Evolutionary conservation across 2,113 vertebrate genomes (phyloP), one percentile per base, ranked within the genome.

Genomic region (Erinaceus europaeus): DNA sequence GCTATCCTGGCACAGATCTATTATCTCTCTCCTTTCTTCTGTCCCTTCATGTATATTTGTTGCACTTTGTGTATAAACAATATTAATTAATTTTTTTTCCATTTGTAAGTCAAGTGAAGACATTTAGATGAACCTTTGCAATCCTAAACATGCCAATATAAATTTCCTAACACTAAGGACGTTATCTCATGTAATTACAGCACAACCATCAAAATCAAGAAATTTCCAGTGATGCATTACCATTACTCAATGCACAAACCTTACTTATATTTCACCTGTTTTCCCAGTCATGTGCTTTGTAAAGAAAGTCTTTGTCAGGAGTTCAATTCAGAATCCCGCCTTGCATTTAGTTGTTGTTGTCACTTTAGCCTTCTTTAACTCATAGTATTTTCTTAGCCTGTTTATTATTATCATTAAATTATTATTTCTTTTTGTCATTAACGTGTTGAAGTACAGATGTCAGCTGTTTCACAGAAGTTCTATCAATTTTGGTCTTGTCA

Each of bases 361-460:
- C 34, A 27, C 59, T 71, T 78, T 83, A 32, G 12, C 71, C 17
- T 85, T 23, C 34, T 88, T 90, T 50, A 61, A 77, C 73, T n/a
- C 88, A 50, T 5, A 83, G 21, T 68, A 36, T 84, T 91, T 84
- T 44, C 36, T 83, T 17, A 9, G 32, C 46, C 20, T 78, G 50
- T 8, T 52, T 57, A 34, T 59, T 48, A 77, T 57, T 73, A 55
- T 72, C 23, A 57, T 68, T 72, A 59, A 15, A 40, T n/a, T n/a
- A n/a, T n/a, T n/a, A n/a, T n/a, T n/a, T n/a, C n/a, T n/a, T n/a
- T n/a, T n/a, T 13, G 40, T 68, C 10, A n/a, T 59, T 89, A 59
- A 71, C 68, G 86, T 86, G 91, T 88, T 53, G 42, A 80, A 89
- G 9, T 55, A 25, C 38, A 84, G 65, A 76, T 23, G 32, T 44